A percentile compares a stretch with the other conserved stretches of the same genome.
phyloP scores from a whole-genome alignment of 1,140 invertebrate species.

The Megalonaias nervosa region DNA sequence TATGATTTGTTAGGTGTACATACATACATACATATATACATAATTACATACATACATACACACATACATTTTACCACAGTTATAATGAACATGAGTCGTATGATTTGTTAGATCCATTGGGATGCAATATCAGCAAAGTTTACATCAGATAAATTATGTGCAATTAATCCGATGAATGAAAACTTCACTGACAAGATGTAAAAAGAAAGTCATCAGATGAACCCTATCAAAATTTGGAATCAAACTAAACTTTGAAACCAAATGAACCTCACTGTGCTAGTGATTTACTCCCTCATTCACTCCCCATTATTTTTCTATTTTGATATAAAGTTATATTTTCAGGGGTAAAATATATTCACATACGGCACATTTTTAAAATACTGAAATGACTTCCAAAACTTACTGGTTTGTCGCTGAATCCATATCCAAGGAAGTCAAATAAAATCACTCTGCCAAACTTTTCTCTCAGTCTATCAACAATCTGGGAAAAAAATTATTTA shows the following conservation, averaged over 20 bases:
- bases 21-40: too few relatives aligned
- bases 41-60: too few relatives aligned
- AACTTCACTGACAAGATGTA: too few relatives aligned
- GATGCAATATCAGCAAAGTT: too few relatives aligned
- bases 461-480: conserved; percentile 50
- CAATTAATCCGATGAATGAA: too few relatives aligned
- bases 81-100: too few relatives aligned
- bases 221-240: too few relatives aligned
- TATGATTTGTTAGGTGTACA: too few relatives aligned
- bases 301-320: background rate
- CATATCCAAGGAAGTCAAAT: conserved; percentile 69
- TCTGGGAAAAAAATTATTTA: conserved; percentile 36
- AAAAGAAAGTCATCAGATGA: too few relatives aligned
- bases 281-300: background rate
- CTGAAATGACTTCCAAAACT: conserved; percentile 7
- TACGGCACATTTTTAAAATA: background rate
- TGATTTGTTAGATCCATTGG: too few relatives aligned
- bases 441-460: conserved; percentile 61
- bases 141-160: too few relatives aligned
- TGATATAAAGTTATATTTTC: background rate
- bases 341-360: background rate
- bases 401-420: conserved; percentile 71
- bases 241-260: background rate
- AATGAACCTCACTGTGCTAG: background rate
- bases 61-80: too few relatives aligned